A percentile compares a stretch with the other conserved stretches of the same genome.
These are phyloP conservation scores for Acomys russatus DNA, from an alignment of 2,797 vertebrate genomes.

Conservation along the genomic window DNA sequence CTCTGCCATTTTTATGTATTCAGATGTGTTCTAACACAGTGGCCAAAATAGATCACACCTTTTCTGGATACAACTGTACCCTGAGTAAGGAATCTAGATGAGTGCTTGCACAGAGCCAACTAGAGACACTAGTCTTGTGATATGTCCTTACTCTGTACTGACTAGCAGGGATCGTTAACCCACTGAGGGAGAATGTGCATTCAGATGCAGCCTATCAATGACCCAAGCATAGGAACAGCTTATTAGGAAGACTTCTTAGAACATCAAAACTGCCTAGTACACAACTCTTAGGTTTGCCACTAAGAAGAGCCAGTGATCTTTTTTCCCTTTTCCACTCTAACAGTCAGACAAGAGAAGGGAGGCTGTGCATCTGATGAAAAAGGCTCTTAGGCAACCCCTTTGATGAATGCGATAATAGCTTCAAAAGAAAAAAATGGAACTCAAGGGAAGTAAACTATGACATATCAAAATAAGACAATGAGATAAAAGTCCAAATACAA, in stretches of 20 bases:
- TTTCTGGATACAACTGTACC: slow-evolving; percentile 49
- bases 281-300: slow-evolving; percentile 38
- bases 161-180: slow-evolving; percentile 53
- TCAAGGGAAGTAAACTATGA: slow-evolving; percentile 9
- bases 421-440: neutral
- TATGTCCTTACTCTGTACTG: slow-evolving; percentile 48
- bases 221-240: slow-evolving; percentile 48
- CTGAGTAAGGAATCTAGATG: slow-evolving; percentile 67
- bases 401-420: slow-evolving; percentile 51
- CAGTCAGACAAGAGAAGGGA: slow-evolving; percentile 17
- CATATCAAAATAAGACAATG: slow-evolving; percentile 47
- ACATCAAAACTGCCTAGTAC: slow-evolving; percentile 5
- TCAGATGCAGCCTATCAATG: slow-evolving; percentile 53
- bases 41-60: slow-evolving; percentile 63
- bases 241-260: neutral
- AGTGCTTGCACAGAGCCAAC: slow-evolving; percentile 41
- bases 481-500: slow-evolving; percentile 57
- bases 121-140: slow-evolving; percentile 33
- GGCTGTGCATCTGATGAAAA: neutral
- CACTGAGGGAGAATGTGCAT: slow-evolving; percentile 53
- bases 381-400: slow-evolving; percentile 33
- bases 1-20: slow-evolving; percentile 63
- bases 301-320: slow-evolving; percentile 48
- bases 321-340: neutral
- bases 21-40: slow-evolving; percentile 53